Evolutionary conservation across 2,888 invertebrate species (phyloP), one percentile per base, ranked within the genome.

Genomic region (Stratiomys singularior): DNA sequence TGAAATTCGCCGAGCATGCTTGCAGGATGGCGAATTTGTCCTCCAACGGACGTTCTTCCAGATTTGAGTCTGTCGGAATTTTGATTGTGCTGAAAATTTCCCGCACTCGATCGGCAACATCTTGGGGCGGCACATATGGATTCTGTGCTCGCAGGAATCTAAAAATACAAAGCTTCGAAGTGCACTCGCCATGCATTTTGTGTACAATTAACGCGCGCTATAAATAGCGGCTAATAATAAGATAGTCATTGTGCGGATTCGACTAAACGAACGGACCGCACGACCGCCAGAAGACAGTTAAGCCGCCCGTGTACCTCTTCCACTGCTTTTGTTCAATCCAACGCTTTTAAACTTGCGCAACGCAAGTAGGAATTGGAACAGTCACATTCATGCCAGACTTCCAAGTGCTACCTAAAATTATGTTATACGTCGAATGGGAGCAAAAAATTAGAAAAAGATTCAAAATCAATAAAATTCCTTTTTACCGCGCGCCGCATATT

Each of bases 131-230:
- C 0, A 86, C 84, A 86, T 97, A 98, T 1, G 92, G 88, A 83
- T 92, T 93, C 79, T 90, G 90, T 0, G 93, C 89, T 2, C 96
- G 90, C 47, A 95, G 87, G 85, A 96, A 96, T 76, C 96, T 95
- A 84, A 37, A 89, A 87, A 82, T 81, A 82, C 78, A 79, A 79
- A 18, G 23, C 37, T 74, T 37, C 58, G 66, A 63, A 78, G 21
- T 13, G 0, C 2, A 74, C 30, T 60, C 25, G 56, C 56, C 13
- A 37, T 23, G 60, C 44, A 30, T 58, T 27, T 30, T 11, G 21
- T 7, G 23, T 27, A 44, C 2, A 28, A 52, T 25, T 13, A 77
- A 56, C 23, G 15, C 21, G 7, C 11, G 64, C 67, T 67, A 77
- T 64, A 67, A 37, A 37, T 63, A 76, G 25, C 60, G 71, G 27